Percentiles rank a stretch among this genome's conserved stretches.
phyloP scores from a whole-genome alignment of 2,113 vertebrate genomes.

The Calypte anna region DNA sequence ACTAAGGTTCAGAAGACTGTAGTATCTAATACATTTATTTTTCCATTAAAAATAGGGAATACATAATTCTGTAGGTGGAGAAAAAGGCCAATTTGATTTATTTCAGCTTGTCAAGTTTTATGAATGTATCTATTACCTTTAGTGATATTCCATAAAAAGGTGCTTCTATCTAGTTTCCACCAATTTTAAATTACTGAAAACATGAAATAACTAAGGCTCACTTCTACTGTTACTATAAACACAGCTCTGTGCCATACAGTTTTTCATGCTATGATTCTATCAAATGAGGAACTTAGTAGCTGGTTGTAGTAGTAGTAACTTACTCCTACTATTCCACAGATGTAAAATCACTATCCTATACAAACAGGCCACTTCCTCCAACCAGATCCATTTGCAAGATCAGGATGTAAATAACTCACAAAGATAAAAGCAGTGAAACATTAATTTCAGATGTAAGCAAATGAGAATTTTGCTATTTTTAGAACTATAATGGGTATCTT shows the following conservation, averaged over 20 bases:
- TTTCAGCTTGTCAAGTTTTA: slow-evolving; percentile 14
- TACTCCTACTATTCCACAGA: not conserved
- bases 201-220: not conserved
- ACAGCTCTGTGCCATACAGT: not conserved
- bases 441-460: not conserved
- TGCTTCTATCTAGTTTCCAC: not conserved
- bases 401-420: not conserved
- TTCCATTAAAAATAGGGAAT: not conserved
- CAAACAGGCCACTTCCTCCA: not conserved
- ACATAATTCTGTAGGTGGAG: not conserved
- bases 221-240: not conserved
- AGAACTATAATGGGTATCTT: not conserved
- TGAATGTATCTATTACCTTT: not conserved
- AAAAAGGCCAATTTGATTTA: slow-evolving; percentile 13
- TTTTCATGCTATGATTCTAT: not conserved
- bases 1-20: not conserved
- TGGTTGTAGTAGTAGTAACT: not conserved
- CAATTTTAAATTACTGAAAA: not conserved
- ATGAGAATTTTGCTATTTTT: slow-evolving; percentile 8
- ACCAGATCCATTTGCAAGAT: not conserved
- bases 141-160: not conserved
- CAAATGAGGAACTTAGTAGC: not conserved
- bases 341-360: not conserved
- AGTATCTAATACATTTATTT: not conserved
- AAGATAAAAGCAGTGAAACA: not conserved